Evolutionary conservation across 2,113 vertebrate genomes (phyloP).

Genomic region (Sphyrna mokarran): DNA sequence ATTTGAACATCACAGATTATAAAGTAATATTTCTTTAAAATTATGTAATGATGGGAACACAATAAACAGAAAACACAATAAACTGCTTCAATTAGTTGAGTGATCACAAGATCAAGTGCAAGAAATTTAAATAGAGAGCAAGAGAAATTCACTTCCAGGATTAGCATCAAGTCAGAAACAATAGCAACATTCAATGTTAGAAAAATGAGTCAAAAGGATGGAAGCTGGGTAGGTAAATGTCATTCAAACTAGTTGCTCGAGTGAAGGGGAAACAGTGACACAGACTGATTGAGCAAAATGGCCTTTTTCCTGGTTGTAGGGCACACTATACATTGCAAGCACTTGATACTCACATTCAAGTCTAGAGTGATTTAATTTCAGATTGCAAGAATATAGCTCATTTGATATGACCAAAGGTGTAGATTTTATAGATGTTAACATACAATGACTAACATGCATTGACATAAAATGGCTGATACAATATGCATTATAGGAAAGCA

Average conservation of each 20-base stretch:
- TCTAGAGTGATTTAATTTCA: neutral
- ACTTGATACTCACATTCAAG: neutral
- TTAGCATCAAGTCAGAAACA: neutral
- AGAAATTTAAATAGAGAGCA: neutral
- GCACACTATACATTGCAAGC: neutral
- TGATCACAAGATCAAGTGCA: neutral
- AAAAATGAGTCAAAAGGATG: neutral
- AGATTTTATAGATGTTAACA: neutral
- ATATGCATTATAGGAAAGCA: neutral
- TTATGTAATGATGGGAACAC: neutral
- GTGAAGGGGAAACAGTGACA: neutral
- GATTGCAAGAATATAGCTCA: neutral
- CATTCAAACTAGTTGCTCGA: neutral
- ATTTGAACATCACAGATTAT: neutral
- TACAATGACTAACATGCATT: neutral
- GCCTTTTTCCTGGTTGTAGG: neutral
- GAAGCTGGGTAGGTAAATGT: neutral
- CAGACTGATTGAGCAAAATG: neutral
- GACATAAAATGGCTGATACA: neutral
- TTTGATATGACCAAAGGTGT: neutral
- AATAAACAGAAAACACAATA: neutral
- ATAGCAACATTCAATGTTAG: neutral
- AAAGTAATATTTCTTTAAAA: neutral
- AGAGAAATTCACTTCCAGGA: neutral
- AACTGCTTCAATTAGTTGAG: neutral